Base-by-base conservation (phyloP, 1,140 invertebrate genomes). In the Euwallacea fornicatus region DNA sequence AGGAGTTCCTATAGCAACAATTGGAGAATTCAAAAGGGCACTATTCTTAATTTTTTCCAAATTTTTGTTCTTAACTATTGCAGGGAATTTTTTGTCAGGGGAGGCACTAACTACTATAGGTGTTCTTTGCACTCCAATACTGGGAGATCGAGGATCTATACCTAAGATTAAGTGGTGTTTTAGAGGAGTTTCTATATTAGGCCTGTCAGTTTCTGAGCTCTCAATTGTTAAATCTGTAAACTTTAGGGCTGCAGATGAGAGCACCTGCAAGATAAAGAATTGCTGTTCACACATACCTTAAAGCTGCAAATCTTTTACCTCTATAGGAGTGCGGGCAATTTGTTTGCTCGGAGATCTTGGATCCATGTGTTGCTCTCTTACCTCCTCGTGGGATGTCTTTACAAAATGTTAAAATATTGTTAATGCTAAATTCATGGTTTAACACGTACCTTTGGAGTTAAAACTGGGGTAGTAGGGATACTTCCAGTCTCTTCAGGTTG, bases 131-230 rank as follows among this genome's bases (percentile, higher is more conserved):
- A 84, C 79, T n/a, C 82, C 83, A 7, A 81, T 56, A 21, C 78
- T 81, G 3, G 83, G 83, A 2, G 83, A 84, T 2, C 83, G 78
- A 0, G 83, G 83, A 81, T 84, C 83, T n/a, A 77, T 66, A 44
- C 67, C 73, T 21, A 75, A 43, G 46, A 73, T 47, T 33, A 69
- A 55, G 42, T 75, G 72, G n/a, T 64, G 64, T 55, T 62, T 66
- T 65, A 74, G 56, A 10, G 82, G 79, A 6, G 81, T 81, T 15
- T 82, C 78, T 46, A 80, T 76, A 13, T 77, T 73, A 3, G 54
- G 10, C 6, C 13, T 11, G 42, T 66, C 62, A 53, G 66, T 59
- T 61, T 61, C 47, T 11, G 15, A 55, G 64, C 68, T 50, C 46
- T 69, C 13, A 15, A 53, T 42, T 42, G 64, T 43, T 7, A 54